phyloP scores from a whole-genome alignment of 1,140 invertebrate genomes.

The Drosophila lacertosa region DNA sequence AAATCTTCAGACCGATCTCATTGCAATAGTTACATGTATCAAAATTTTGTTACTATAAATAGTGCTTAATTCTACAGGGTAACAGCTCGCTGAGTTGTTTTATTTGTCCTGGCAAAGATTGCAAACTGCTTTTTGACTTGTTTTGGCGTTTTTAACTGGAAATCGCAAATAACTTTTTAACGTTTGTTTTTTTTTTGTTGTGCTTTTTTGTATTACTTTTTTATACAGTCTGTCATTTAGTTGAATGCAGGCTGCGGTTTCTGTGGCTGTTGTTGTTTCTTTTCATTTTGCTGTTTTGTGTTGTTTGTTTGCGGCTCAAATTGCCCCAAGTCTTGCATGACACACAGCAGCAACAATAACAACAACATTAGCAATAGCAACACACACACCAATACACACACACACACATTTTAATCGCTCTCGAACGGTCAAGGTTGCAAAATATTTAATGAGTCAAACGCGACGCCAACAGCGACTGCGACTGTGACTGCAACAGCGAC shows the following conservation, averaged over 20 bases:
- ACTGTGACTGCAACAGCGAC: too few relatives aligned
- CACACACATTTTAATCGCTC: conserved; percentile 71
- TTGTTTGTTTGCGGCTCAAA: neutral
- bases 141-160: too few relatives aligned
- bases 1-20: too few relatives aligned
- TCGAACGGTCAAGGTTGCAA: conserved; percentile 81
- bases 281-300: neutral
- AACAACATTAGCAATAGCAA: conserved; percentile 9
- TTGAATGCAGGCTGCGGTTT: conserved; percentile 28
- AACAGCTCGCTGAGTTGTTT: too few relatives aligned
- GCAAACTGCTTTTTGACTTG: too few relatives aligned
- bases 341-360: conserved; percentile 8
- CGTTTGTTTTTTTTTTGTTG: neutral
- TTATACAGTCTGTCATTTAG: conserved; percentile 14
- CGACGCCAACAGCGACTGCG: conserved; percentile 33
- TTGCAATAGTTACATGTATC: too few relatives aligned
- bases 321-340: conserved; percentile 1
- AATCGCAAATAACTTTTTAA: neutral
- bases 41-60: too few relatives aligned
- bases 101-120: too few relatives aligned
- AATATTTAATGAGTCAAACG: conserved; percentile 82
- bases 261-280: neutral
- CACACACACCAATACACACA: conserved; percentile 10
- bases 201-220: too few relatives aligned
- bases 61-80: too few relatives aligned